Conservation (phyloP, 2,888 invertebrate species). For the Folsomia candida region DNA sequence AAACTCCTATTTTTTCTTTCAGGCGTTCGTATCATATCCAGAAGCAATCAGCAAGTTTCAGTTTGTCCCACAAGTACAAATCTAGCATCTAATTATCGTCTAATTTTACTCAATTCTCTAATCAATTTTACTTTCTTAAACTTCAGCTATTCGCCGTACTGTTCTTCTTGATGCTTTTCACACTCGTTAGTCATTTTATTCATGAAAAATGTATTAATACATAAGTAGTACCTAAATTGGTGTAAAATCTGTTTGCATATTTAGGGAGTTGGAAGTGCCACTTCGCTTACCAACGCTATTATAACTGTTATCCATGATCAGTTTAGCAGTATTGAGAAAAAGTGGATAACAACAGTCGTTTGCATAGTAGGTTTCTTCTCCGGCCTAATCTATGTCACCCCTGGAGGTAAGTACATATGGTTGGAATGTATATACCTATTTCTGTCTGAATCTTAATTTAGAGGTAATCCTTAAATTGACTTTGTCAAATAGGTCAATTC, state of each 20-base stretch:
- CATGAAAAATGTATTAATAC: background rate
- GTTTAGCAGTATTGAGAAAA: background rate
- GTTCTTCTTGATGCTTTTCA: no score
- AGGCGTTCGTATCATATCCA: slow-evolving; percentile 61
- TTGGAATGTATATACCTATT: no score
- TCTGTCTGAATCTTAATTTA: background rate
- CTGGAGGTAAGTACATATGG: no score
- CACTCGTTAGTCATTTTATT: background rate
- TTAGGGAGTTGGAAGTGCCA: background rate
- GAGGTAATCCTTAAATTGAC: background rate
- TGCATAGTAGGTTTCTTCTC: no score
- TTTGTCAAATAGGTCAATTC: background rate
- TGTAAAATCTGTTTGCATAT: no score
- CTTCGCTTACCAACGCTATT: background rate
- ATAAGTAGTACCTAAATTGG: no score
- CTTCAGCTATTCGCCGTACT: background rate
- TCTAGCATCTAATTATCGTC: background rate
- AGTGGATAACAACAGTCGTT: background rate
- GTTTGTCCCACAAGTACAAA: slow-evolving; percentile 25
- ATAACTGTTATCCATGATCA: background rate
- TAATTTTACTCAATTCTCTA: background rate
- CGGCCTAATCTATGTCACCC: background rate
- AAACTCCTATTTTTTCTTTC: no score
- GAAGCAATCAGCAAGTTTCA: slow-evolving; percentile 64
- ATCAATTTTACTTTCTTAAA: background rate